phyloP scores from a whole-genome alignment of 2,888 invertebrate species.

The Drosophila melanocephala region DNA sequence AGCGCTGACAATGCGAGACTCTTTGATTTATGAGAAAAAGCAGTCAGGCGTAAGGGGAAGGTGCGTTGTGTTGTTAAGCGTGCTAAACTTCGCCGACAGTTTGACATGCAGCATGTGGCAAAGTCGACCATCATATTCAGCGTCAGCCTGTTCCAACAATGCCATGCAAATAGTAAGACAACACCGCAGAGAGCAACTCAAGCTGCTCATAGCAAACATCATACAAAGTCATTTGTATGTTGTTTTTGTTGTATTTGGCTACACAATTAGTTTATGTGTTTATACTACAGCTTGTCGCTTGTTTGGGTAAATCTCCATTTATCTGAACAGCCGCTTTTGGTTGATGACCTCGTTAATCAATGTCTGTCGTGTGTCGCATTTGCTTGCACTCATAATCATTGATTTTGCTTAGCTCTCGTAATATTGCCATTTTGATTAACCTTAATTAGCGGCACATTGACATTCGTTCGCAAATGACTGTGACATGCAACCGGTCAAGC shows the following conservation, averaged over 20 bases:
- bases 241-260: slow-evolving; percentile 35
- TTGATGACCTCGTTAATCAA: slow-evolving; percentile 72
- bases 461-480: slow-evolving; percentile 62
- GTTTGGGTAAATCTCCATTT: slow-evolving; percentile 44
- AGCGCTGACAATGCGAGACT: slow-evolving; percentile 57
- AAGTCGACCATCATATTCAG: slow-evolving; percentile 39
- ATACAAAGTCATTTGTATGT: slow-evolving; percentile 6
- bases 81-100: slow-evolving; percentile 51
- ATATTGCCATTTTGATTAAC: slow-evolving; percentile 74
- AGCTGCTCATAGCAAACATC: slow-evolving; percentile 27
- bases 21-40: slow-evolving; percentile 58
- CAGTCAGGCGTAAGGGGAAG: background rate
- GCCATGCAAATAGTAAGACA: slow-evolving; percentile 52
- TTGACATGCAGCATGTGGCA: slow-evolving; percentile 63
- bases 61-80: slow-evolving; percentile 9
- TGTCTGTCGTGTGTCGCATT: slow-evolving; percentile 36
- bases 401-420: slow-evolving; percentile 34
- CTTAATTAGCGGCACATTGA: slow-evolving; percentile 77
- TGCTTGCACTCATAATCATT: slow-evolving; percentile 49
- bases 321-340: slow-evolving; percentile 35
- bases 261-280: slow-evolving; percentile 50
- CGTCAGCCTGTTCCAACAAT: slow-evolving; percentile 5
- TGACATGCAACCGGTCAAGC: slow-evolving; percentile 51
- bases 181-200: slow-evolving; percentile 32
- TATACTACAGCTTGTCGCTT: slow-evolving; percentile 21